Conservation (phyloP, 2,113 vertebrate genomes). For the Meriones unguiculatus region DNA sequence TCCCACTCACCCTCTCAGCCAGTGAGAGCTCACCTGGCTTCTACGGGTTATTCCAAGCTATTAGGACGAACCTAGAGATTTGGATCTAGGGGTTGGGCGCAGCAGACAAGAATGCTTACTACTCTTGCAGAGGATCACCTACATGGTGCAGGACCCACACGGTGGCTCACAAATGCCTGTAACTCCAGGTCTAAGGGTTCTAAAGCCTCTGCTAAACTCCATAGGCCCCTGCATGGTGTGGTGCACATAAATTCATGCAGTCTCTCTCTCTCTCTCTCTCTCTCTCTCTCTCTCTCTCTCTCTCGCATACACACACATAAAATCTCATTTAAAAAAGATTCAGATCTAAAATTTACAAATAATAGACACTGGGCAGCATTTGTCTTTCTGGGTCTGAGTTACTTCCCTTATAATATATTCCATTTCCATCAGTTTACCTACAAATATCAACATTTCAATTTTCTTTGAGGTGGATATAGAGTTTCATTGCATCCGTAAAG, state of each 20-base stretch:
- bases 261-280: too few relatives aligned
- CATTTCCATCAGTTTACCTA: neutral
- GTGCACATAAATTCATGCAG: neutral
- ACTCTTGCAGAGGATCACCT: neutral
- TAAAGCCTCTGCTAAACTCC: neutral
- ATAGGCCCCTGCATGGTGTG: neutral
- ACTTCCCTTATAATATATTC: neutral
- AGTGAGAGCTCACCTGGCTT: neutral
- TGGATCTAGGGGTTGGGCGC: neutral
- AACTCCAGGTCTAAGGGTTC: neutral
- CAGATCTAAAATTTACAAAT: neutral
- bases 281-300: too few relatives aligned
- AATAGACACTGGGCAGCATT: neutral
- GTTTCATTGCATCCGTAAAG: neutral
- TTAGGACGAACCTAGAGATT: neutral
- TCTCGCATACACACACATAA: neutral
- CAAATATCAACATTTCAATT: neutral
- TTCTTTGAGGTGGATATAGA: neutral
- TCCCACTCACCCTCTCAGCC: neutral
- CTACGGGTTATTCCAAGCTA: neutral
- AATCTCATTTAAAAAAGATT: neutral
- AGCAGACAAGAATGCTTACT: neutral
- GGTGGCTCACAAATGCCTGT: neutral
- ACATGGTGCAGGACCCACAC: neutral
- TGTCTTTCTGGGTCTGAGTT: neutral